Conservation (phyloP, 1,140 invertebrate species). For the Cotesia chilonis region DNA sequence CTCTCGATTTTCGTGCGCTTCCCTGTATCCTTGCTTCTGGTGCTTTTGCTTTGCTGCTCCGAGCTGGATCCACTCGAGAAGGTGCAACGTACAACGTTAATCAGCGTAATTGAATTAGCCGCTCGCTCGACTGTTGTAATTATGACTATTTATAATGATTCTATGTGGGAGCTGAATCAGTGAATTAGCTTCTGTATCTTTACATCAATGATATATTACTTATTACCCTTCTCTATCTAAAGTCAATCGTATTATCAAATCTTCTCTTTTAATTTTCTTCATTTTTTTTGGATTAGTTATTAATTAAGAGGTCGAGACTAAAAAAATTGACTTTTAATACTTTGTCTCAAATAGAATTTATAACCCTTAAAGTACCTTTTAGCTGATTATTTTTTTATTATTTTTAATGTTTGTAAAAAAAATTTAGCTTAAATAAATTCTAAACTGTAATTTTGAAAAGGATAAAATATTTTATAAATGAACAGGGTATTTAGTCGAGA, state of each 20-base stretch:
- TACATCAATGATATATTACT: constrained; percentile 11
- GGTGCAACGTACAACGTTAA: constrained; percentile 63
- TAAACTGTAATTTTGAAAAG: background rate
- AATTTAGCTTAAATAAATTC: background rate
- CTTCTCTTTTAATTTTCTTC: no score
- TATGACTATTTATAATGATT: constrained; percentile 68
- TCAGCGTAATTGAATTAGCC: constrained; percentile 66
- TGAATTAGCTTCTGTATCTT: constrained; percentile 31
- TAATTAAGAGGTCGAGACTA: no score
- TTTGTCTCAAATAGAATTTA: no score
- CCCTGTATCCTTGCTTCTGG: constrained; percentile 12
- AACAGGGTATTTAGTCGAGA: constrained; percentile 8
- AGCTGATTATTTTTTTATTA: no score
- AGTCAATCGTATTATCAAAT: background rate
- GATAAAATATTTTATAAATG: constrained; percentile 4
- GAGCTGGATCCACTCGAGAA: constrained; percentile 39
- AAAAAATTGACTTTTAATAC: no score
- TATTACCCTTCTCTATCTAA: background rate
- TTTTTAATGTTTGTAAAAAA: no score
- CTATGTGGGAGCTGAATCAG: constrained; percentile 37
- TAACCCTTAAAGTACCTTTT: no score
- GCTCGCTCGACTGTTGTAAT: constrained; percentile 65
- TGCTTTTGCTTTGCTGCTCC: constrained; percentile 29
- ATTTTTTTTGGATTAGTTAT: no score
- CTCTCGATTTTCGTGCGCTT: background rate